Base-by-base conservation (phyloP, 2,888 invertebrate species). In the Apamea monoglypha region DNA sequence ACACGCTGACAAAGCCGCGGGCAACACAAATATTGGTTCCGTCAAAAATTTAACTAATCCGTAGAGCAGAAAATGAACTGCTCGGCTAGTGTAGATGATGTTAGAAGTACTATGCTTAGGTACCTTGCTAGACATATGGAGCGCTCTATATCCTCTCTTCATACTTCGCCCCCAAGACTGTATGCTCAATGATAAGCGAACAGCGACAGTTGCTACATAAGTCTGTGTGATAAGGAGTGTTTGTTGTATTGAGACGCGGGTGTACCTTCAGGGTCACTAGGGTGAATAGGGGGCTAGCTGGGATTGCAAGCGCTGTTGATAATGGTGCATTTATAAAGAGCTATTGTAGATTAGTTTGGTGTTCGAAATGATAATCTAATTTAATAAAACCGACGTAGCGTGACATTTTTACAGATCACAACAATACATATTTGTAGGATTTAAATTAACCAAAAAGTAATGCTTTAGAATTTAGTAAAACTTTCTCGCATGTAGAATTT, bases 201-300 rank as follows among this genome's bases (percentile, higher is more conserved):
- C 59, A 69, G 40, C 76, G 87, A 80, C 85, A 87, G 80, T 87
- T 84, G 87, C 61, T 80, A 76, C 87, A 73, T 77, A 80, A 63
- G 87, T 86, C 75, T 83, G 75, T 10, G 5, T 78, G 66, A 85
- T 85, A 85, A 85, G 83, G 12, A 64, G 12, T 87, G 69, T 80
- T 74, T 87, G 84, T 76, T 74, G 63, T 85, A 83, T 82, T 66
- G 78, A 76, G 68, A 70, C 68, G 80, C 44, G 80, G 76, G 59
- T 77, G 76, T 74, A 47, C 61, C 59, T 69, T 87, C 81, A 85
- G 77, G 85, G 87, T 85, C 84, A 85, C 25, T 18, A n/a, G 56
- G n/a, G n/a, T n/a, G 72, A 61, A 69, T 25, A 84, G 84, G 87
- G 87, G 80, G 70, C 74, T 84, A 36, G 64, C 53, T n/a, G 25